These are phyloP conservation scores for Bubo scandiacus DNA, from an alignment of 2,113 vertebrate species.

Conservation along the genomic window DNA sequence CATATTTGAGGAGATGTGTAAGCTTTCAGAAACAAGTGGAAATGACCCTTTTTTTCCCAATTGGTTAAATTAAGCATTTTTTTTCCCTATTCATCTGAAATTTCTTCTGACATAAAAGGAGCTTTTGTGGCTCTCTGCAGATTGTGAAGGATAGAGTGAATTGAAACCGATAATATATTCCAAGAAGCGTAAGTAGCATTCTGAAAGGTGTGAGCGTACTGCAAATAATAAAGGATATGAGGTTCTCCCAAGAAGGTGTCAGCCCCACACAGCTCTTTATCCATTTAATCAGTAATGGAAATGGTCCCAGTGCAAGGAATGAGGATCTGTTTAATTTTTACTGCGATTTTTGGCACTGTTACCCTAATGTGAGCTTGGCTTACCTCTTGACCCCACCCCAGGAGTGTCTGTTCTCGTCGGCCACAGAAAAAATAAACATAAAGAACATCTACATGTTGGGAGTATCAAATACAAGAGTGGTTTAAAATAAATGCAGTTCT, in stretches of 20 bases:
- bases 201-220: conserved; percentile 75
- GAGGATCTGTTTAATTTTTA: conserved; percentile 67
- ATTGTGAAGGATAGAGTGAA: conserved; percentile 39
- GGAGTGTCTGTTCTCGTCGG: conserved; percentile 76
- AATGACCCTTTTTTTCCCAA: background rate
- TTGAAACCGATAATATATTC: conserved; percentile 42
- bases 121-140: conserved; percentile 46
- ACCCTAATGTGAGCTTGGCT: conserved; percentile 65
- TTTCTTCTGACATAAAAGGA: conserved; percentile 46
- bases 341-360: conserved; percentile 63
- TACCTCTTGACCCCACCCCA: conserved; percentile 74
- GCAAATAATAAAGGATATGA: conserved; percentile 73
- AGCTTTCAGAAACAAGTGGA: conserved; percentile 38
- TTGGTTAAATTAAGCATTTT: conserved; percentile 52
- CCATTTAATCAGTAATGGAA: conserved; percentile 75
- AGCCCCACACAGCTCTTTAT: conserved; percentile 24
- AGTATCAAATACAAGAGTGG: conserved; percentile 67
- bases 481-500: conserved; percentile 86
- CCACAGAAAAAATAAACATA: conserved; percentile 71
- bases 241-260: conserved; percentile 67
- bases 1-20: conserved; percentile 22
- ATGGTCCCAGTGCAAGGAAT: conserved; percentile 4
- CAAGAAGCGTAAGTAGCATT: conserved; percentile 56
- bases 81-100: background rate
- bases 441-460: conserved; percentile 59